Evolutionary conservation across 2,888 invertebrate species (phyloP).

Genomic region (Luperina testacea): DNA sequence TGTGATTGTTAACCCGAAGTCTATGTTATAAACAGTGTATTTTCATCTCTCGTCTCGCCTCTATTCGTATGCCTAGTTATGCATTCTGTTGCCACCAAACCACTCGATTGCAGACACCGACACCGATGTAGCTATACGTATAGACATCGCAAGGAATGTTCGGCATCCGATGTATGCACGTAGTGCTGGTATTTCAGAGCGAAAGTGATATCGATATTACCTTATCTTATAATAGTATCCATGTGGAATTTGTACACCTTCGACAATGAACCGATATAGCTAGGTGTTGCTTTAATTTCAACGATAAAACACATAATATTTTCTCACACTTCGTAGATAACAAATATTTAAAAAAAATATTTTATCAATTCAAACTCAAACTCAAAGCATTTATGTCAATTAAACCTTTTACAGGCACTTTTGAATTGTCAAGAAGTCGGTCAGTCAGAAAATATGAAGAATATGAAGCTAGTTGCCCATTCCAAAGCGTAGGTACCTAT

Average conservation of each 20-base stretch:
- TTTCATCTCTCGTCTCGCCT: background rate
- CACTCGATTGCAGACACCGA: conserved; percentile 5
- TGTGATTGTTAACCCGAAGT: background rate
- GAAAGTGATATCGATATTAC: conserved; percentile 40
- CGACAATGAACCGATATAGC: background rate
- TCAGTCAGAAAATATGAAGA: too few species aligned
- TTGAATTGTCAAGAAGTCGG: too few species aligned
- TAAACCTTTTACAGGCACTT: too few species aligned
- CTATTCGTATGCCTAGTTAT: background rate
- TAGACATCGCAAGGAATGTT: conserved; percentile 38
- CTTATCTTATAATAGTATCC: background rate
- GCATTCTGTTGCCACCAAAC: background rate
- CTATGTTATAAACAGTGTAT: background rate
- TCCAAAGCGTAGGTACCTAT: too few species aligned
- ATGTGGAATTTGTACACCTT: background rate
- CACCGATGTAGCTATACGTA: background rate
- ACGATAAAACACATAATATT: background rate
- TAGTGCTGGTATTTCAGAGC: conserved; percentile 42
- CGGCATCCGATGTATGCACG: conserved; percentile 40
- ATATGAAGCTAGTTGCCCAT: too few species aligned
- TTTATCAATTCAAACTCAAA: too few species aligned
- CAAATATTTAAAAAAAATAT: too few species aligned
- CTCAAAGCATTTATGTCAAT: too few species aligned
- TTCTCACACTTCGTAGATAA: background rate
- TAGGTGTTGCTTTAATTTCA: background rate